Evolutionary conservation across 2,113 vertebrate genomes (phyloP), one percentile per base, ranked within the genome.

Genomic region (Phalacrocorax pelagicus): DNA sequence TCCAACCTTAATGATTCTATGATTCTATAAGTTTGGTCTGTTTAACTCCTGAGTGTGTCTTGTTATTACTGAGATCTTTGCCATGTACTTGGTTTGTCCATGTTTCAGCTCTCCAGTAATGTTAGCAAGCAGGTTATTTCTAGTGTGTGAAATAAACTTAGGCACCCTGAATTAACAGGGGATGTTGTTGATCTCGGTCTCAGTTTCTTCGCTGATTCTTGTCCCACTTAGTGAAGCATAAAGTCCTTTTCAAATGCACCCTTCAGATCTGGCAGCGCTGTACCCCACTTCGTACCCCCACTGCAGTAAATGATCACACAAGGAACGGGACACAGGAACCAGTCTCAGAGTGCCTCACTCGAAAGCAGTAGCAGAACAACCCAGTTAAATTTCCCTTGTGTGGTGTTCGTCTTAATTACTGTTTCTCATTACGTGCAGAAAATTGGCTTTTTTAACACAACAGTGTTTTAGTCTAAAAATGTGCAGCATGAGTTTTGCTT

Each of bases 351-450:
- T 6, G 10, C 44, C 57, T 83, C 2, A 0, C 71, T 83, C 71
- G 67, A 46, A 40, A 83, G 46, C 47, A 24, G 72, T 19, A 83
- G 82, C 72, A 67, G 73, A 88, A 67, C 90, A 67, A 47, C 42
- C 26, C 86, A 58, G 42, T 36, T 67, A 42, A n/a, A 69, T 72
- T 77, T 92, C 92, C 90, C 90, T 72, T 58, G 86, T 80, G 92
- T 77, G 58, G 52, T 72, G 52, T 90, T 90, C 14, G 2, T 88
- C 73, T 94, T 81, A 92, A 96, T 92, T 94, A 96, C 69, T 84
- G 73, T 2, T 62, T 72, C 77, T 52, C 1, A 0, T 77, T 63
- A 27, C 52, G 54, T 32, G 27, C 63, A 88, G 90, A 80, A 84
- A 85, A 67, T 62, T 3, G 36, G 12, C 38, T 62, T 90, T 89